Percentiles rank a stretch among this genome's conserved stretches.
These are phyloP conservation scores for Gymnothorax reevesii DNA, from an alignment of 2,797 vertebrate genomes.

Conservation along the genomic window DNA sequence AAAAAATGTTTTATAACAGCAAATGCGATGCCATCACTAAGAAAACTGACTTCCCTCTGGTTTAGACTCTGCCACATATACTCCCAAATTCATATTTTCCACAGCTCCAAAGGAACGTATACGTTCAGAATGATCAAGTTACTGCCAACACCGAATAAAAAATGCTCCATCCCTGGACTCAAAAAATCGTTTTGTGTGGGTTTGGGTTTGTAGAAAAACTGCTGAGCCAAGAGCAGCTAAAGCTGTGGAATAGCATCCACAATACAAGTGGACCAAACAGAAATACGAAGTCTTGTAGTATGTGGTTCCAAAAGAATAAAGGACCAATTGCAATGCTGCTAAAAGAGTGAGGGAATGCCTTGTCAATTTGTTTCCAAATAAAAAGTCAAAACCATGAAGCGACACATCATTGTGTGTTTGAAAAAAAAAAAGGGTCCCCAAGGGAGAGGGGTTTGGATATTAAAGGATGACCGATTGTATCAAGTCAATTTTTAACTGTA, in stretches of 20 bases:
- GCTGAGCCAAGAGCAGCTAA: slow-evolving; percentile 1
- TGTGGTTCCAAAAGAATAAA: neutral
- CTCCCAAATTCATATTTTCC: too few species aligned
- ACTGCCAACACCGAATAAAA: neutral
- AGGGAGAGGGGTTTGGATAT: too few species aligned
- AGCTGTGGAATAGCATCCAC: slow-evolving; percentile 1
- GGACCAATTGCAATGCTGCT: neutral
- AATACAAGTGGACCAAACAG: neutral
- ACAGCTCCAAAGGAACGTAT: neutral
- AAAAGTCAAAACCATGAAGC: too few species aligned
- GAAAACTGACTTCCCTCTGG: too few species aligned
- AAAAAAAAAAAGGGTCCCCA: too few species aligned
- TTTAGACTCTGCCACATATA: too few species aligned
- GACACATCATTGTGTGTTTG: too few species aligned
- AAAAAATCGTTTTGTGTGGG: neutral
- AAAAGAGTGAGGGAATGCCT: neutral
- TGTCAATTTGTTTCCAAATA: too few species aligned
- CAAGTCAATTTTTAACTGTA: too few species aligned
- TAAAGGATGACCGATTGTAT: too few species aligned
- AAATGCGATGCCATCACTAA: too few species aligned
- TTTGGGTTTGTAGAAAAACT: neutral
- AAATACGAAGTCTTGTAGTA: neutral
- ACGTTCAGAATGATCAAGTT: neutral
- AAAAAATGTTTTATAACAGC: too few species aligned
- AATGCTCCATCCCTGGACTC: neutral